A percentile compares a stretch with the other conserved stretches of the same genome.
Evolutionary conservation across 2,888 invertebrate genomes (phyloP).

Genomic region (Chrysomela aeneicollis): DNA sequence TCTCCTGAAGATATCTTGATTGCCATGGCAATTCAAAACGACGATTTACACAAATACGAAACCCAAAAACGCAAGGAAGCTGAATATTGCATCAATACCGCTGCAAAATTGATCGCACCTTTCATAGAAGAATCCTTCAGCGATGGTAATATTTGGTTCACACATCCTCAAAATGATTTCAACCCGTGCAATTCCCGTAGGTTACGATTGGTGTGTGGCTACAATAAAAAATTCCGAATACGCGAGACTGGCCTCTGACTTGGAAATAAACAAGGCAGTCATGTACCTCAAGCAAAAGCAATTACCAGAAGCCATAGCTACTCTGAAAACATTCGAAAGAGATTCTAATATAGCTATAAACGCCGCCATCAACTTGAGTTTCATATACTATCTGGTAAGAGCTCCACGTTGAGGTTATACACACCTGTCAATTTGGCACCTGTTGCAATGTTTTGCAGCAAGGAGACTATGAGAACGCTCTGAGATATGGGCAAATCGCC

Average conservation of each 20-base stretch:
- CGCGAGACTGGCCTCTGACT: conserved; percentile 81
- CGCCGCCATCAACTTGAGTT: conserved; percentile 86
- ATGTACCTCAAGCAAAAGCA: conserved; percentile 85
- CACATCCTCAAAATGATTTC: background rate
- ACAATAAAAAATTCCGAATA: conserved; percentile 91
- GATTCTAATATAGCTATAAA: conserved; percentile 84
- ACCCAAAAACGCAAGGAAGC: conserved; percentile 75
- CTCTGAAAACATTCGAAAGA: conserved; percentile 85
- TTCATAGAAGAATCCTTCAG: conserved; percentile 77
- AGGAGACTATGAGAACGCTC: conserved; percentile 80
- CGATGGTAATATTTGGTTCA: conserved; percentile 63
- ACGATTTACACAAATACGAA: conserved; percentile 78
- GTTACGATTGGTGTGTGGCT: conserved; percentile 89
- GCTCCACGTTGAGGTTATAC: background rate
- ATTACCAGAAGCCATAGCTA: conserved; percentile 81
- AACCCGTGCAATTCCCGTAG: conserved; percentile 42
- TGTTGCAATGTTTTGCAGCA: conserved; percentile 65
- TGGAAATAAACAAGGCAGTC: conserved; percentile 91
- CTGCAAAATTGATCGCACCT: conserved; percentile 89
- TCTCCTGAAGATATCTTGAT: conserved; percentile 59
- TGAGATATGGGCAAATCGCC: conserved; percentile 77
- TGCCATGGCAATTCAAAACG: conserved; percentile 76
- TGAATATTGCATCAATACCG: conserved; percentile 83
- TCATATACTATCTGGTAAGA: conserved; percentile 78
- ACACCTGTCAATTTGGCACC: background rate